Conservation (phyloP, 2,113 vertebrate genomes). For the Eurypyga helias region DNA sequence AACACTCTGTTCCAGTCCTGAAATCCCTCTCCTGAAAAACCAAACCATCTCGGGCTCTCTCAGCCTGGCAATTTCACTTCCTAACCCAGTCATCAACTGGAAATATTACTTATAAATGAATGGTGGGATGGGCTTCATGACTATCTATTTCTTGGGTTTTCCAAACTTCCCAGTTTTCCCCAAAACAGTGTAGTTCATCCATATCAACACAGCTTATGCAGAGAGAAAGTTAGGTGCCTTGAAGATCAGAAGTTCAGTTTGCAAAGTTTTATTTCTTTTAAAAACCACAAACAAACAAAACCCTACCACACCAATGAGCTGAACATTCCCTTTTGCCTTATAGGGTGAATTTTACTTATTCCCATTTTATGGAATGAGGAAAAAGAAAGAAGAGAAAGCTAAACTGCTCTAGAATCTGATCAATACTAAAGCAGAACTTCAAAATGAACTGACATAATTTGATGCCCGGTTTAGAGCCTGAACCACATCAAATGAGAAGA, state of each 20-base stretch:
- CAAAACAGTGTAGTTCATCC: not conserved
- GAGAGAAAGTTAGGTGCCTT: not conserved
- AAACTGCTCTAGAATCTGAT: not conserved
- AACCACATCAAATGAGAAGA: slow-evolving; percentile 12
- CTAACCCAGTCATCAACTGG: not conserved
- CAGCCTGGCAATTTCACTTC: not conserved
- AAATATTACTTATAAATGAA: not conserved
- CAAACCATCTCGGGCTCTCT: not conserved
- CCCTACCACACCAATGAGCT: accelerated
- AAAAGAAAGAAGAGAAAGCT: not conserved
- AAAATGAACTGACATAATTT: not conserved
- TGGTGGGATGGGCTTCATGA: not conserved
- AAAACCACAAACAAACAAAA: not conserved
- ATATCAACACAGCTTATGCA: not conserved
- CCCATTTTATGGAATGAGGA: not conserved
- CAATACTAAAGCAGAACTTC: not conserved
- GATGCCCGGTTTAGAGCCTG: not conserved
- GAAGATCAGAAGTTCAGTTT: not conserved
- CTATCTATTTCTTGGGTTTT: not conserved
- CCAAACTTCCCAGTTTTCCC: not conserved
- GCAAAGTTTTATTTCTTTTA: not conserved
- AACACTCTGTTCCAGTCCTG: not conserved
- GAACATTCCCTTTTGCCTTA: not conserved
- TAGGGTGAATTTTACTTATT: not conserved
- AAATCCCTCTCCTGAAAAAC: not conserved